A percentile compares a stretch with the other conserved stretches of the same genome.
These are phyloP conservation scores for Zoanthus gigantus DNA, from an alignment of 92 coral and sea anemone genomes.

Conservation along the genomic window DNA sequence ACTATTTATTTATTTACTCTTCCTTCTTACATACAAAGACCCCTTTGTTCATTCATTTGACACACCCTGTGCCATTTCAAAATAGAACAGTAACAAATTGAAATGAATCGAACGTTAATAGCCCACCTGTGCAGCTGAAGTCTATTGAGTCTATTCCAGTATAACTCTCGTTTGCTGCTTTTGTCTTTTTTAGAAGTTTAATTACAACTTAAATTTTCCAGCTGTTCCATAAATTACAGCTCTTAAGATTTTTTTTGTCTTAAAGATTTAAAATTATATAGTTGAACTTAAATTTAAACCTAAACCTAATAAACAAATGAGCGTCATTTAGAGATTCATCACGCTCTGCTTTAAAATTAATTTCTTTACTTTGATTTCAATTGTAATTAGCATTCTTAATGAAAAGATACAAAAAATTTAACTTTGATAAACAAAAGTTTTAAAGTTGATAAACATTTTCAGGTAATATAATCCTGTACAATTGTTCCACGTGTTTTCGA, in stretches of 20 bases:
- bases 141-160: not conserved
- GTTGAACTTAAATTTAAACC: not conserved
- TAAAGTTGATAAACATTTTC: not conserved
- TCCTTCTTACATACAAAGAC: not conserved
- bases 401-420: not conserved
- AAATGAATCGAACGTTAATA: constrained; percentile 4
- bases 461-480: not conserved
- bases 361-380: not conserved
- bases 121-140: constrained; percentile 5
- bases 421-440: not conserved
- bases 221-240: constrained; percentile 2
- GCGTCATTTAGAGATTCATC: not conserved
- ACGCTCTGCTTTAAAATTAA: not conserved
- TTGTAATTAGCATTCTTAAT: not conserved
- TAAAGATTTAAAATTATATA: not conserved
- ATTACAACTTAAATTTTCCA: not conserved
- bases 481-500: not conserved
- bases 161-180: not conserved
- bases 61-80: constrained; percentile 18
- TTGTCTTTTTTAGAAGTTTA: not conserved
- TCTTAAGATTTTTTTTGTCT: not conserved
- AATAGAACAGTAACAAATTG: constrained; percentile 12
- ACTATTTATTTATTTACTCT: not conserved
- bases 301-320: not conserved
- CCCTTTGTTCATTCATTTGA: not conserved